Evolutionary conservation across 2,888 invertebrate genomes (phyloP).

Genomic region (Macrophya annulata): DNA sequence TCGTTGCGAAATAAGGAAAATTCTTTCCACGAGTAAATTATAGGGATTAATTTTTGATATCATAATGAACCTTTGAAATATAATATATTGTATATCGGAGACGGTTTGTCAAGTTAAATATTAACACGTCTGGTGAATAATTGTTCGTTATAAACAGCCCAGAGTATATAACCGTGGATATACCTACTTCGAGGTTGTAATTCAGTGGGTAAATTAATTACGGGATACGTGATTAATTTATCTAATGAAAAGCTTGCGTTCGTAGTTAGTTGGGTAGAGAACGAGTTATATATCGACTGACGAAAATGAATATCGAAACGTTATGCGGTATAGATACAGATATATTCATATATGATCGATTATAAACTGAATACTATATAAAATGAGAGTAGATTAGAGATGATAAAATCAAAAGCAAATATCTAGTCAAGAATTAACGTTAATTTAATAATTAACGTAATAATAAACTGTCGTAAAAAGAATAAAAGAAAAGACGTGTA

Average conservation of each 20-base stretch:
- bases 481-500: no score
- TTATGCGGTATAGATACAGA: background rate
- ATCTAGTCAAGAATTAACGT: no score
- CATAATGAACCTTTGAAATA: background rate
- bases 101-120: background rate
- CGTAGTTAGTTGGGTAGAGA: background rate
- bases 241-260: conserved; percentile 45
- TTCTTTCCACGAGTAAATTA: background rate
- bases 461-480: no score
- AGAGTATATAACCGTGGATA: background rate
- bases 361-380: no score
- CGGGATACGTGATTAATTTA: conserved; percentile 45
- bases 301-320: conserved; percentile 20
- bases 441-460: no score
- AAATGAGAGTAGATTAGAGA: no score
- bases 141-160: background rate
- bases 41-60: background rate
- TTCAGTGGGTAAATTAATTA: conserved; percentile 44
- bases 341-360: no score
- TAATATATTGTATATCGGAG: background rate
- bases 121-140: background rate
- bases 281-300: conserved; percentile 8
- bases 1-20: no score
- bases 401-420: no score
- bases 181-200: conserved; percentile 16